Evolutionary conservation across 2,888 invertebrate genomes (phyloP), one percentile per base, ranked within the genome.

Genomic region (Congeria kusceri): DNA sequence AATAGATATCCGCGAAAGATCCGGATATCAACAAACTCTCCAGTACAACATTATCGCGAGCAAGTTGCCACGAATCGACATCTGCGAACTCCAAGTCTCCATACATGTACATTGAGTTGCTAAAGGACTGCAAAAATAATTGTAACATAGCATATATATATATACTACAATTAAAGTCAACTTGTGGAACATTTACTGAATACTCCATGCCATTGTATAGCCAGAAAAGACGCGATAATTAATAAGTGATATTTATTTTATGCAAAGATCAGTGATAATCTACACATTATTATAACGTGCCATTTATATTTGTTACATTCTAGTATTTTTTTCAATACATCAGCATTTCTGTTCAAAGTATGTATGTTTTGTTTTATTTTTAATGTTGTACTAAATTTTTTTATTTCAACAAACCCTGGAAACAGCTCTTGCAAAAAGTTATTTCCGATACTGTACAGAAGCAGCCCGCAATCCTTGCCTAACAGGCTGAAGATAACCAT

Each of bases 1-100:
- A 77, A 67, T 79, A 87, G 20, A 88, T 86, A 46, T 81, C 74
- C 9, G 87, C 88, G 67, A 88, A 88, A 27, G 65, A 72, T 15
- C 88, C 88, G 9, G 73, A 62, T 1, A 65, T 80, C 27, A 88
- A 61, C 28, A 77, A 63, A 0, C 81, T 74, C 27, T 79, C 58
- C 9, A 88, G 77, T 1, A 77, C 70, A 4, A 87, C 68, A 25
- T 74, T 63, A 28, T 73, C 68, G 18, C 78, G 63, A 9, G 62
- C 32, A 23, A 86, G 75, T n/a, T 84, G 76, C 80, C 83, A 86
- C 0, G 62, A 32, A 28, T 80, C 69, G 0, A 65, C 56, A 15
- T 74, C 69, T 15, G 44, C 29, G 39, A 79, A 71, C n/a, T 71
- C 67, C 66, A 79, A 70, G 25, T 71, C 79, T 3, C 74, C 79